Evolutionary conservation across 2,797 vertebrate genomes (phyloP).

Genomic region (Pseudocheirus occidentalis): DNA sequence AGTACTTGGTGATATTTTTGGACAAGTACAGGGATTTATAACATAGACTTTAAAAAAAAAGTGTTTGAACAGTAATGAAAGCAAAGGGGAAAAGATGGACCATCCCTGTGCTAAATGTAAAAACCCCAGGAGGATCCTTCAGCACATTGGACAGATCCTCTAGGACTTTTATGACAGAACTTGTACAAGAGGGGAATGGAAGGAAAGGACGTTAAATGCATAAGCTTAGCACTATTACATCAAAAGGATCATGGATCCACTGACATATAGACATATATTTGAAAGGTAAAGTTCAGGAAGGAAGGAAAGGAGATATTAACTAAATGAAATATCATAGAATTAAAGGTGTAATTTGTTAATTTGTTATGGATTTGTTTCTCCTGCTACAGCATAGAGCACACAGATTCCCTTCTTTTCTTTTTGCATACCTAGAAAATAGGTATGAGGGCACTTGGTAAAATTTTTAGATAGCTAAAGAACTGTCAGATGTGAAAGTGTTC

Average conservation of each 20-base stretch:
- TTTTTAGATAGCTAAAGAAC: conserved; percentile 22
- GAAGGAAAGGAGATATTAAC: not conserved
- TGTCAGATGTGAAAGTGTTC: not conserved
- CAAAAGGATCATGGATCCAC: not conserved
- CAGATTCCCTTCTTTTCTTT: not conserved
- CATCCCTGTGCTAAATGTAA: not conserved
- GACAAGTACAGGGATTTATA: conserved; percentile 1
- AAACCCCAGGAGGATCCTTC: not conserved
- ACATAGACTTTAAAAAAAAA: not conserved
- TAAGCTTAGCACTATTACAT: not conserved
- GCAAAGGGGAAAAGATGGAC: not conserved
- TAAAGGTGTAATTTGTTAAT: not conserved
- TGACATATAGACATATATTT: not conserved
- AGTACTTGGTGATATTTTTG: not conserved
- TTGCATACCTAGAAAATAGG: conserved; percentile 19
- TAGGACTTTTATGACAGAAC: not conserved
- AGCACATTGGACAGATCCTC: not conserved
- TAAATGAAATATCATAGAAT: conserved; percentile 24
- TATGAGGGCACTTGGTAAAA: conserved; percentile 2
- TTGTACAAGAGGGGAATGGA: not conserved
- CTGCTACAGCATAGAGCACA: not conserved
- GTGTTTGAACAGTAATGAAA: not conserved
- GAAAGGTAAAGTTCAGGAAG: not conserved
- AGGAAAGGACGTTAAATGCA: not conserved
- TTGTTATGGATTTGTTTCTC: not conserved